A percentile compares a stretch with the other conserved stretches of the same genome.
These are phyloP conservation scores for Pithys albifrons DNA, from an alignment of 2,113 vertebrate genomes.

Conservation along the genomic window DNA sequence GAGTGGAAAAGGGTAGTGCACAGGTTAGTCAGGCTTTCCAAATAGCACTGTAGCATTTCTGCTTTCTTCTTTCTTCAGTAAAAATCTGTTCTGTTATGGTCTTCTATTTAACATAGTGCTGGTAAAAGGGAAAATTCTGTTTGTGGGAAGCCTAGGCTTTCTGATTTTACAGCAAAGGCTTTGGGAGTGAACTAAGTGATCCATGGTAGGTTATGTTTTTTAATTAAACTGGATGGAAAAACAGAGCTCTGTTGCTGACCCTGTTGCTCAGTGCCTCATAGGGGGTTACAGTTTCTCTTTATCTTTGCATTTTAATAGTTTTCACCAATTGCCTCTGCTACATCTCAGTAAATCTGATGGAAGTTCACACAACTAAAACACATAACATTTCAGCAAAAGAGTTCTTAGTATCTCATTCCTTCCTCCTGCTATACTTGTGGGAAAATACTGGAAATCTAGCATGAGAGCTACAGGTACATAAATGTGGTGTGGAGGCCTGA, in stretches of 20 bases:
- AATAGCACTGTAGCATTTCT: neutral
- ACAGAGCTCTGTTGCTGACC: neutral
- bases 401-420: neutral
- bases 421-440: neutral
- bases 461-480: neutral
- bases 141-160: neutral
- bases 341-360: neutral
- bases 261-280: neutral
- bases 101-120: neutral
- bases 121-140: neutral
- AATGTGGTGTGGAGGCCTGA: neutral
- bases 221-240: constrained; percentile 35
- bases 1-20: neutral
- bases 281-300: neutral
- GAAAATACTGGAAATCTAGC: neutral
- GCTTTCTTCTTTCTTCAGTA: neutral
- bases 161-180: neutral
- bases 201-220: neutral
- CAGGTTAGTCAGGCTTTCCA: neutral
- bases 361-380: neutral
- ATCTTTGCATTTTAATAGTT: neutral
- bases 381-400: neutral
- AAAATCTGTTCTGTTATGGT: neutral
- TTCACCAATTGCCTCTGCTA: neutral
- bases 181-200: neutral